Evolutionary conservation across 1,140 invertebrate genomes (phyloP).

Genomic region (Caerostris darwini): DNA sequence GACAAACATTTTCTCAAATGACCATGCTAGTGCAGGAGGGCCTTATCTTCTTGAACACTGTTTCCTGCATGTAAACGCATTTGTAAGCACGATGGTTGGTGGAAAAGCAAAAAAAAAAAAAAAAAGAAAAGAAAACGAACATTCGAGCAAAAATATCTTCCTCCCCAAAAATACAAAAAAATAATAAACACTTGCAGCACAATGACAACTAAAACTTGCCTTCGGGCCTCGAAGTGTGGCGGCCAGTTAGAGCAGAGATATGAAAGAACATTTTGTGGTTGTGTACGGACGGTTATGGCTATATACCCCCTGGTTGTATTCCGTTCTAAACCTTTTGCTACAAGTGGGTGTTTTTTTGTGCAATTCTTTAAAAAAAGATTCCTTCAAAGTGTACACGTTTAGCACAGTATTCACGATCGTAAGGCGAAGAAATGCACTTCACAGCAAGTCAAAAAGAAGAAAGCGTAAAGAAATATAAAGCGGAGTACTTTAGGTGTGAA

Average conservation of each 20-base stretch:
- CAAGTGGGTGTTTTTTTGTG: slow-evolving; percentile 5
- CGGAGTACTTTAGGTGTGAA: slow-evolving; percentile 34
- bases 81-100: slow-evolving; percentile 39
- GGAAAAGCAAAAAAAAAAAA: background rate
- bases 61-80: slow-evolving; percentile 65
- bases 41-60: slow-evolving; percentile 64
- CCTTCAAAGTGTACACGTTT: slow-evolving; percentile 20
- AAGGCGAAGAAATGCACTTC: slow-evolving; percentile 13
- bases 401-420: background rate
- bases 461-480: slow-evolving; percentile 24
- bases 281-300: slow-evolving; percentile 59
- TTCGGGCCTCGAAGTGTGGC: background rate
- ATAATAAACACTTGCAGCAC: slow-evolving; percentile 47
- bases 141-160: background rate
- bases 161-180: background rate
- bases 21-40: slow-evolving; percentile 34
- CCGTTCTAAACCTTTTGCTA: slow-evolving; percentile 58
- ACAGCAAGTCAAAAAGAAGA: background rate
- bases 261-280: slow-evolving; percentile 63
- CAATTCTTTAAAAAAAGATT: slow-evolving; percentile 28
- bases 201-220: slow-evolving; percentile 62
- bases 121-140: background rate
- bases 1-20: slow-evolving; percentile 51
- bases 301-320: slow-evolving; percentile 37
- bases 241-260: slow-evolving; percentile 67